Base-by-base conservation (phyloP, 2,797 vertebrate species). In the Alcedo atthis region DNA sequence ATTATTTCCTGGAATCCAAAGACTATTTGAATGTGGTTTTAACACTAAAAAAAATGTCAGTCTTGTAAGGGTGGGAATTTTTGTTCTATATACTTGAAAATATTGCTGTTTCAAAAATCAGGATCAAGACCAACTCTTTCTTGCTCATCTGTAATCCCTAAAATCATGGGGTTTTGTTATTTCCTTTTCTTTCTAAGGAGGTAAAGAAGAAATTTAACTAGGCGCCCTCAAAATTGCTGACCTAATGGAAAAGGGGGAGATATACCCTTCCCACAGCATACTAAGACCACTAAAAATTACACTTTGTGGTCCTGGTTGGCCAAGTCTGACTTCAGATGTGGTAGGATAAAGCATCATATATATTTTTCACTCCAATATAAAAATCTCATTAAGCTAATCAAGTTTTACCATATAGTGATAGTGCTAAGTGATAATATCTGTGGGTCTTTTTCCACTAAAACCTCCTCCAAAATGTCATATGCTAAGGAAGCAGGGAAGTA, bases 1-100 rank as follows among this genome's bases (percentile, higher is more conserved):
- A 92, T 71, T 53, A 62, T 67, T 89, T 89, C 55, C 85, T 40
- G 33, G 33, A 91, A 70, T 59, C 18, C 54, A 81, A 80, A 67
- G 37, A 6, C 5, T 67, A 26, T 75, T 77, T 85, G 35, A 28
- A 78, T 35, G 17, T 16, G 79, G 8, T 26, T 26, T 73, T 82
- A 81, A 54, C 33, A 28, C 6, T 25, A 1, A 40, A 81, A 40
- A 81, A 48, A 24, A 13, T 25, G 18, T 19, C 21, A 37, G 2
- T 81, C 48, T 61, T 61, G 10, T 49, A 81, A 71, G 9, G 20
- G 2, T 49, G 16, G 6, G 13, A 4, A 25, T 54, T 88, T 95
- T 75, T 63, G 15, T 45, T 48, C 32, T 68, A 6, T 42, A 17
- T 49, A 37, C 4, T 61, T 77, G 7, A 85, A 92, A 74, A 75